These are phyloP conservation scores for Baryphthengus martii DNA, from an alignment of 2,113 vertebrate species.

Conservation along the genomic window DNA sequence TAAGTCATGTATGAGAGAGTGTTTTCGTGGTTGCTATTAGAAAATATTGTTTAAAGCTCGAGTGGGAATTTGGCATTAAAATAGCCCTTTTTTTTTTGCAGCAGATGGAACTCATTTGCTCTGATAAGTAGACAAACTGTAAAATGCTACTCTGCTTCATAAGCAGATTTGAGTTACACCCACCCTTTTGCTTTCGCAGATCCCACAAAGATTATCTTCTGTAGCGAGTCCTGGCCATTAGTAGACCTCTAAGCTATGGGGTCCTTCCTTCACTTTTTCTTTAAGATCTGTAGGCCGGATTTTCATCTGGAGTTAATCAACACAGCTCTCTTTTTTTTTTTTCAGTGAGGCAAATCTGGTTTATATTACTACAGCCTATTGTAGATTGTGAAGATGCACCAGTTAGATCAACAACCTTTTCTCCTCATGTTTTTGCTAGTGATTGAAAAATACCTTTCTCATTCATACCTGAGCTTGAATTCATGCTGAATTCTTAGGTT, in stretches of 20 bases:
- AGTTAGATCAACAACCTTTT: not conserved
- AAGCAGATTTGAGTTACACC: slow-evolving; percentile 8
- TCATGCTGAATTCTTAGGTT: not conserved
- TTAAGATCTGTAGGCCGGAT: not conserved
- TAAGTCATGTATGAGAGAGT: not conserved
- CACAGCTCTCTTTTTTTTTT: not conserved
- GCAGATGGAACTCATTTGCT: slow-evolving; percentile 22
- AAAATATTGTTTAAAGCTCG: not conserved
- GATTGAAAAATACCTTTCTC: not conserved
- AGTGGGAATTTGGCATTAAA: slow-evolving; percentile 8
- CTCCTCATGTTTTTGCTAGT: not conserved
- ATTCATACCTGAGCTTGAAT: not conserved
- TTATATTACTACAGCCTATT: not conserved
- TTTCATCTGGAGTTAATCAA: not conserved
- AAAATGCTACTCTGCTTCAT: slow-evolving; percentile 17
- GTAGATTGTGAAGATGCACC: not conserved
- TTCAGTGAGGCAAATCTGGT: not conserved
- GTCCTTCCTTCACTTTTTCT: not conserved
- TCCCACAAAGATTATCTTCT: not conserved
- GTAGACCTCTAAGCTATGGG: not conserved
- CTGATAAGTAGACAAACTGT: slow-evolving; percentile 27
- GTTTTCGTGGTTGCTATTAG: not conserved
- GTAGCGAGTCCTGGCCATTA: not conserved
- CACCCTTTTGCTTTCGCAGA: not conserved
- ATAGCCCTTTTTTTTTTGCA: not conserved